Evolutionary conservation across 2,113 vertebrate species (phyloP).

Genomic region (Turdus rufiventris): DNA sequence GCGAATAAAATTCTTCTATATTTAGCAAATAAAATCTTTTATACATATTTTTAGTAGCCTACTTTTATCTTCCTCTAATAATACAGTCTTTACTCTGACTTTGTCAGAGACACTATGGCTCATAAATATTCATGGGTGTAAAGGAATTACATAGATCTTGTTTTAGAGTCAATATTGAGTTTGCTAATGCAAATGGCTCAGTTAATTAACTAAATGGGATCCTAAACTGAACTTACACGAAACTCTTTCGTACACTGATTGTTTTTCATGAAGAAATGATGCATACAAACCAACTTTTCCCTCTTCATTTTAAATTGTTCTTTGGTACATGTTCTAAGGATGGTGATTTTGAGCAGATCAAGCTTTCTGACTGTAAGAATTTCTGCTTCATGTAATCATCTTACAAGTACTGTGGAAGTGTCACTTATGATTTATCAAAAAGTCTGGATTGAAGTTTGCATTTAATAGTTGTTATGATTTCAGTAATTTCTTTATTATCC

Average conservation of each 20-base stretch:
- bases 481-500: not conserved
- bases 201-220: constrained; percentile 74
- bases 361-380: not conserved
- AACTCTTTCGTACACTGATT: constrained; percentile 62
- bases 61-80: constrained; percentile 38
- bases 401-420: not conserved
- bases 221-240: constrained; percentile 55
- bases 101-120: constrained; percentile 17
- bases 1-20: not conserved
- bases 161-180: constrained; percentile 75
- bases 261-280: constrained; percentile 71
- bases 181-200: constrained; percentile 71
- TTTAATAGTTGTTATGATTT: not conserved
- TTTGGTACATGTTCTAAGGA: not conserved
- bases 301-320: not conserved
- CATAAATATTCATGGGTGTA: constrained; percentile 63
- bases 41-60: not conserved
- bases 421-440: not conserved
- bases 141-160: constrained; percentile 58
- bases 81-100: constrained; percentile 25
- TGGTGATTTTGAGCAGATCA: not conserved
- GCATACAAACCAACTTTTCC: constrained; percentile 59
- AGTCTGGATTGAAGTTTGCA: not conserved
- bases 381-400: not conserved
- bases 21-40: not conserved